These are phyloP conservation scores for Coptotermes formosanus DNA, from an alignment of 1,140 invertebrate genomes.

Conservation along the genomic window DNA sequence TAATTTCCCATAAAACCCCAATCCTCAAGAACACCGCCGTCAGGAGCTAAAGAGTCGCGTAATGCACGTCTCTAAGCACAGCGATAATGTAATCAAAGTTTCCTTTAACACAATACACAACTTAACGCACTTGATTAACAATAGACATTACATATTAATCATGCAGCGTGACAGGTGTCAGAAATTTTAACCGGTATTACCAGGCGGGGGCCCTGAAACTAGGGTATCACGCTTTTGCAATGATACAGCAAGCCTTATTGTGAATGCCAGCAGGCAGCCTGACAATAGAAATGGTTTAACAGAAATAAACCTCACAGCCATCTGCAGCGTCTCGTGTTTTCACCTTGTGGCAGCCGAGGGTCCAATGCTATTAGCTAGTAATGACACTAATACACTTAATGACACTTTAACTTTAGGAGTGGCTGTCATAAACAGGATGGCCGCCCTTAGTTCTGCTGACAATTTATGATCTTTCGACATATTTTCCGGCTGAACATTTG, in stretches of 20 bases:
- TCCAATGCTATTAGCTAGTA: not conserved
- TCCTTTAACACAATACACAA: too few relatives aligned
- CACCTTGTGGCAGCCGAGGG: not conserved
- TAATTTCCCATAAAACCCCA: too few relatives aligned
- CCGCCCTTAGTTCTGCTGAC: not conserved
- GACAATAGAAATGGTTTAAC: not conserved
- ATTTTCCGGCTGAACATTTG: not conserved
- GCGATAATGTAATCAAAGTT: too few relatives aligned
- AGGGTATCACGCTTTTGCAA: not conserved
- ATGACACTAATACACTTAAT: not conserved
- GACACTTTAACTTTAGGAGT: too few relatives aligned
- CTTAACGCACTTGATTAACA: not conserved
- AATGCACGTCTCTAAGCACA: too few relatives aligned
- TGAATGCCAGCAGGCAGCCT: not conserved
- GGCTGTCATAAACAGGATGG: not conserved
- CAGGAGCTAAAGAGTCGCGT: too few relatives aligned
- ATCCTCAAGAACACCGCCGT: too few relatives aligned
- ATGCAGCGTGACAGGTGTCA: not conserved
- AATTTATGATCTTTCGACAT: not conserved
- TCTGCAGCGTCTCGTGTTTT: not conserved
- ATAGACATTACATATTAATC: not conserved
- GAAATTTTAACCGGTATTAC: not conserved
- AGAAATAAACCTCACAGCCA: not conserved
- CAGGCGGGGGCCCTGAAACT: not conserved
- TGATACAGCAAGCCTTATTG: not conserved